Conservation (phyloP, 2,888 invertebrate species). For the Byasa hedistus region DNA sequence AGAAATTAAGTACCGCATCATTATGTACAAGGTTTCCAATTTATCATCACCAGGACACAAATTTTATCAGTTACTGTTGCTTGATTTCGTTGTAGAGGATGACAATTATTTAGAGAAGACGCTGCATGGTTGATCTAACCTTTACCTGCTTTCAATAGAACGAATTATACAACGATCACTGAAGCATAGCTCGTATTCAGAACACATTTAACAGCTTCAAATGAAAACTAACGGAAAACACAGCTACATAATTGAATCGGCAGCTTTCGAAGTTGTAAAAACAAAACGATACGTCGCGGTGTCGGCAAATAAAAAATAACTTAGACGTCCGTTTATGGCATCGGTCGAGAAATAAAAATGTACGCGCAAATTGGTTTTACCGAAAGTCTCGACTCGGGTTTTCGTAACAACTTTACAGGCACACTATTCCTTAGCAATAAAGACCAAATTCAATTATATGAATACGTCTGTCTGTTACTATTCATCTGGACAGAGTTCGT, state of each 20-base stretch:
- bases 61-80: too few species aligned
- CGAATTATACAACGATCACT: neutral
- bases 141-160: neutral
- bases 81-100: too few species aligned
- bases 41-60: too few species aligned
- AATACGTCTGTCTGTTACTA: constrained; percentile 2
- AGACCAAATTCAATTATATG: constrained; percentile 17
- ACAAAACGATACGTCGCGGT: neutral
- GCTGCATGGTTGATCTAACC: neutral
- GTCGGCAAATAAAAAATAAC: neutral
- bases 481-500: constrained; percentile 11
- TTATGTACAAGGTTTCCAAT: too few species aligned
- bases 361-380: constrained; percentile 18
- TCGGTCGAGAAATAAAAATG: constrained; percentile 1
- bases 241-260: neutral
- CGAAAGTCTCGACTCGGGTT: constrained; percentile 9
- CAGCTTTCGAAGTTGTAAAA: neutral
- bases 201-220: neutral
- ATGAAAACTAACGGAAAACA: neutral
- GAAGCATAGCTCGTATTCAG: neutral
- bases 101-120: neutral
- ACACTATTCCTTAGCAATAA: constrained; percentile 9
- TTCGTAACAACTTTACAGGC: constrained; percentile 6
- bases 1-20: too few species aligned
- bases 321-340: neutral